Base-by-base conservation (phyloP, 2,888 invertebrate genomes). In the Eulithis testata region DNA sequence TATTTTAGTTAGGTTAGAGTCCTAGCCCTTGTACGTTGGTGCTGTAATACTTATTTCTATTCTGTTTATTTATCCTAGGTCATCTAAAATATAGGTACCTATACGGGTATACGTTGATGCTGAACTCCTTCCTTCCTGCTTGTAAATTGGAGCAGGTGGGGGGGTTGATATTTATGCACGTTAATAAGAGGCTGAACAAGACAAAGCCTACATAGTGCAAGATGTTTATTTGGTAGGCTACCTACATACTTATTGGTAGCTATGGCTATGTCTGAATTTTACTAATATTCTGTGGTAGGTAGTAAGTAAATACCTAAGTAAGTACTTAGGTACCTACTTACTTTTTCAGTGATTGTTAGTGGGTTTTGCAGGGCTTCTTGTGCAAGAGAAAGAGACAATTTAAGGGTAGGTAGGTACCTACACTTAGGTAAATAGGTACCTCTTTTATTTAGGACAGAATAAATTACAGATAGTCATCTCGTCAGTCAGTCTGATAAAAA, bases 141-240 rank as follows among this genome's bases (percentile, higher is more conserved):
- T 77, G 69, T 82, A 86, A 85, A 86, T 86, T 85, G 81, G 81
- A 78, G 83, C 80, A 82, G 76, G 76, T 79, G 83, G 75, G 81
- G 75, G 81, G 79, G 76, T 79, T 82, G 85, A 89, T 90, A 90
- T 90, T 91, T 91, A 91, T 90, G 90, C 85, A 84, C 88, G 87
- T 89, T 90, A 90, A 90, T 90, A 90, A 90, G 87, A 84, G 86
- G 79, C 84, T 78, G 76, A 73, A 80, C 80, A 83, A 88, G 84
- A 85, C 87, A 84, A 82, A 85, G 86, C 88, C 87, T 86, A 57
- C 83, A 67, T 70, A 69, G 70, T 73, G 74, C 71, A 68, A 73
- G 68, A 40, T 40, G 44, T 44, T 37, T 56, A 57, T 36, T 36
- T 57, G 47, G 14, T 47, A 47, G n/a, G 47, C 9, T 7, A 14